Evolutionary conservation across 2,888 invertebrate species (phyloP).

Genomic region (Branchellion lobata): DNA sequence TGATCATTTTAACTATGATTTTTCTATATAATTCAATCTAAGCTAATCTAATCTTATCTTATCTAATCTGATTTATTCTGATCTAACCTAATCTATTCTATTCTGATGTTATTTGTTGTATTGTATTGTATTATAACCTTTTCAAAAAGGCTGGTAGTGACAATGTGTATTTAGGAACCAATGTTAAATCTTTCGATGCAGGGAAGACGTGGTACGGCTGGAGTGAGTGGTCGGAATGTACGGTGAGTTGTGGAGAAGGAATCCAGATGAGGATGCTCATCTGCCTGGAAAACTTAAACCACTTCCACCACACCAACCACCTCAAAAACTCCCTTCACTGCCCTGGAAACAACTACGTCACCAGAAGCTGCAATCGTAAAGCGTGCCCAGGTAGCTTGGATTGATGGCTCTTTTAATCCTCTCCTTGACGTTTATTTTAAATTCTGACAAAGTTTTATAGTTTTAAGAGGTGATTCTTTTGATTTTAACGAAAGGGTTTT

Average conservation of each 20-base stretch:
- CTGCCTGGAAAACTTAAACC: conserved; percentile 11
- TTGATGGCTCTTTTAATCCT: neutral
- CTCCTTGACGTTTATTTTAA: neutral
- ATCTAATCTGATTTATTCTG: neutral
- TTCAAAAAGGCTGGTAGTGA: too few species aligned
- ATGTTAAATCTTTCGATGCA: too few species aligned
- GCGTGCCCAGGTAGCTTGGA: too few species aligned
- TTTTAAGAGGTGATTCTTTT: too few species aligned
- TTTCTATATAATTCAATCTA: neutral
- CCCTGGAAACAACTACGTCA: conserved; percentile 17
- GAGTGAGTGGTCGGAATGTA: conserved; percentile 33
- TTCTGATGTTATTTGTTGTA: neutral
- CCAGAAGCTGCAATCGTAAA: neutral
- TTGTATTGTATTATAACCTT: neutral
- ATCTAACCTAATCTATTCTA: neutral
- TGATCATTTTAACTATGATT: neutral
- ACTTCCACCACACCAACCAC: neutral
- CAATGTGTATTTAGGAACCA: too few species aligned
- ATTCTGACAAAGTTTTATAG: neutral
- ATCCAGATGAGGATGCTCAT: conserved; percentile 33
- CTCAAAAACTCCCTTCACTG: neutral
- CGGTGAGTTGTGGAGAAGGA: conserved; percentile 30
- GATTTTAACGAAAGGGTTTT: too few species aligned
- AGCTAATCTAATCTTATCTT: neutral
- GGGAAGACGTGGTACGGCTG: conserved; percentile 15